A percentile compares a stretch with the other conserved stretches of the same genome.
Conservation (phyloP, 2,797 vertebrate species). For the Clarias fuscus region DNA sequence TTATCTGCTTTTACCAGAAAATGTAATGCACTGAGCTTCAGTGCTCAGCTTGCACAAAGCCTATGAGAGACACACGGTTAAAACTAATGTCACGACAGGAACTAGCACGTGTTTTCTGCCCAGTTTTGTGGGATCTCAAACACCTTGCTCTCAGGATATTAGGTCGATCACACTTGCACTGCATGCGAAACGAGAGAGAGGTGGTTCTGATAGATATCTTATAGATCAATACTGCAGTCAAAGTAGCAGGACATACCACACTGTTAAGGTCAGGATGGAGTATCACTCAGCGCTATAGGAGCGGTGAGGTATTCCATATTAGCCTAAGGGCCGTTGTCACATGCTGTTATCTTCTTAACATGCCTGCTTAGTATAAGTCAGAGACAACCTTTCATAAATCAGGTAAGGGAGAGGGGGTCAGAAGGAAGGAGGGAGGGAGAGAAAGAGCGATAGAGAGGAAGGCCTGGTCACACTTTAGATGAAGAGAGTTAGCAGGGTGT, state of each 20-base stretch:
- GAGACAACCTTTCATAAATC: slow-evolving; percentile 41
- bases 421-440: not conserved
- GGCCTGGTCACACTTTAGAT: not conserved
- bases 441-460: not conserved
- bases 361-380: slow-evolving; percentile 35
- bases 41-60: not conserved
- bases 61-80: not conserved
- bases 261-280: not conserved
- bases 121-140: slow-evolving; percentile 14
- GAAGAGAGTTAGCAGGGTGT: slow-evolving; percentile 32
- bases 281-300: not conserved
- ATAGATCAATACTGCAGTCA: not conserved
- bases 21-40: not conserved
- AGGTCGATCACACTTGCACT: slow-evolving; percentile 33
- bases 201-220: not conserved
- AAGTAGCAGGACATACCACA: not conserved
- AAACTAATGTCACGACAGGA: not conserved
- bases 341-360: slow-evolving; percentile 37
- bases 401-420: not conserved
- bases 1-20: not conserved
- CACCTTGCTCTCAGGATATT: slow-evolving; percentile 36
- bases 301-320: slow-evolving; percentile 9
- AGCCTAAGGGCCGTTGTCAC: slow-evolving; percentile 22
- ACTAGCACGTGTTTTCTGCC: not conserved
- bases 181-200: slow-evolving; percentile 19